phyloP scores from a whole-genome alignment of 2,113 vertebrate genomes.

The Istiophorus platypterus region DNA sequence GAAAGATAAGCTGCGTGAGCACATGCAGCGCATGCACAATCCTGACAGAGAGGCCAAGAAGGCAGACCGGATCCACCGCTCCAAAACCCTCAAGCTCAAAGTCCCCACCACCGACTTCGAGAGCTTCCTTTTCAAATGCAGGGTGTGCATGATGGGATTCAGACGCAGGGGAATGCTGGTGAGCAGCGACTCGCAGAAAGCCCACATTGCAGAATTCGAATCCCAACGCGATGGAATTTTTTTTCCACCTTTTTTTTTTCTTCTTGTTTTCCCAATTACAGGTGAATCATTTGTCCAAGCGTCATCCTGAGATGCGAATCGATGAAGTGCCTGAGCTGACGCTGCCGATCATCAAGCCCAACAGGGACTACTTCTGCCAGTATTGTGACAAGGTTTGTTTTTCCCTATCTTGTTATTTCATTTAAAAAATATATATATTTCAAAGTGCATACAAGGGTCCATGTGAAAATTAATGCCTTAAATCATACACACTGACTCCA shows the following conservation, averaged over 20 bases:
- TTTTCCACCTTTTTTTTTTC: neutral
- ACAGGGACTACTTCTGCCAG: constrained; percentile 98
- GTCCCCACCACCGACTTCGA: constrained; percentile 94
- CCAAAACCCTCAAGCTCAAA: constrained; percentile 94
- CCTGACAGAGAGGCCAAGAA: constrained; percentile 97
- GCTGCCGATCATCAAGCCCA: constrained; percentile 98
- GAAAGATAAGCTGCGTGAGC: constrained; percentile 97
- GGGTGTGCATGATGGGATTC: constrained; percentile 99
- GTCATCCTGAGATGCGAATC: constrained; percentile 98
- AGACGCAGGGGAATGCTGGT: constrained; percentile 98
- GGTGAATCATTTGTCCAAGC: constrained; percentile 99
- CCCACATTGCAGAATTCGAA: neutral
- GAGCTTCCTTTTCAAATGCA: constrained; percentile 98
- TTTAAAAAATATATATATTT: too few species aligned
- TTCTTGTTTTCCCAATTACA: constrained; percentile 62
- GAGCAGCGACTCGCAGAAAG: constrained; percentile 57
- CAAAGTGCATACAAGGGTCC: neutral
- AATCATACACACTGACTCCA: neutral
- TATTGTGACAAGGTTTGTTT: constrained; percentile 96
- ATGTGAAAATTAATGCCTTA: neutral
- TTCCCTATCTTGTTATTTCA: neutral
- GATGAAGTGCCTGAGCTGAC: constrained; percentile 98
- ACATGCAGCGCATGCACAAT: constrained; percentile 99
- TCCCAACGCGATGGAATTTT: neutral
- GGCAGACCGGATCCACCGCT: constrained; percentile 92